Base-by-base conservation (phyloP, 1,140 invertebrate species). In the Megathymus violae region DNA sequence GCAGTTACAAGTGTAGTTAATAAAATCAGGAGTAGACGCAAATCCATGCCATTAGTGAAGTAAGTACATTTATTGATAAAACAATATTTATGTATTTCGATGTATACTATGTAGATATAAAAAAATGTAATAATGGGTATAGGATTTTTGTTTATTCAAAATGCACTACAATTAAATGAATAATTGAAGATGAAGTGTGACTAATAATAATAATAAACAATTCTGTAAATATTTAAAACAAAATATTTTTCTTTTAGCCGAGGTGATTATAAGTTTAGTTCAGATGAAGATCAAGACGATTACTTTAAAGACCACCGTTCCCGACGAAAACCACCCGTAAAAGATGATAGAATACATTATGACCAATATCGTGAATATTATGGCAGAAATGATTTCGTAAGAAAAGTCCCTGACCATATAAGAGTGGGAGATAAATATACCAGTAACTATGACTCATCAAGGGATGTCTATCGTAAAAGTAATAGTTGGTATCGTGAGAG, bases 221-320 rank as follows among this genome's bases (percentile, higher is more conserved):
- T n/a, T n/a, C n/a, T n/a, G n/a, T n/a, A n/a, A n/a, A n/a, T 31
- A 44, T 63, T 38, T 46, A 56, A 6, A 44, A 47, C 25, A 5
- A 6, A 43, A 38, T 19, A n/a, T 47, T 46, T 41, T 46, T 31
- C 31, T 76, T 82, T 36, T 56, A 76, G 75, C 19, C 61, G 50
- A 13, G 34, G 52, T 9, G 43, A 66, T 17, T 43, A 51, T n/a
- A 76, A 70, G 47, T 77, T 71, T 27, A 80, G 76, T 68, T 78
- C 82, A 9, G 78, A 85, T 58, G 85, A 88, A 60, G 83, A 85
- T 51, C 22, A 25, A 43, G 62, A 79, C 64, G 51, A 62, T n/a
- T 16, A 46, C 41, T 11, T 4, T 15, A 14, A 10, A 44, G 50
- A 48, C 17, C 1, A 43, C 31, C 54, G 61, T 40, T 68, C 60